phyloP scores from a whole-genome alignment of 2,888 invertebrate genomes.

The Norana najaformis region DNA sequence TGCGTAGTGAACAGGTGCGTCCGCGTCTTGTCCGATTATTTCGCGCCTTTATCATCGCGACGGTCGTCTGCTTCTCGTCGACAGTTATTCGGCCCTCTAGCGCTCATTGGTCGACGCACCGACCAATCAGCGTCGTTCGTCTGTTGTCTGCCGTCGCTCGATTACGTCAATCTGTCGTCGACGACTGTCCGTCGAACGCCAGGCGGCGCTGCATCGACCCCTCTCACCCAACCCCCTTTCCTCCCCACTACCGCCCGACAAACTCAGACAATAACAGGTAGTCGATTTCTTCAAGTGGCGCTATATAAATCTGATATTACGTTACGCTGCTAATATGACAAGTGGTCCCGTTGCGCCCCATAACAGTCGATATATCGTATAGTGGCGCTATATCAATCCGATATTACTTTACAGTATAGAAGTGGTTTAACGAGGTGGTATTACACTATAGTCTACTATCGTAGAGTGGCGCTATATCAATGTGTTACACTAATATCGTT shows the following conservation, averaged over 20 bases:
- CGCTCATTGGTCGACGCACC: conserved; percentile 8
- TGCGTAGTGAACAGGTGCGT: background rate
- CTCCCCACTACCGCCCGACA: too few species aligned
- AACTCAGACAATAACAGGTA: background rate
- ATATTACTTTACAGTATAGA: background rate
- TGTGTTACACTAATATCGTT: background rate
- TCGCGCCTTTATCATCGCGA: background rate
- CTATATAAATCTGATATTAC: conserved; percentile 8
- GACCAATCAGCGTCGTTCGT: background rate
- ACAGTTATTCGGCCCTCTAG: background rate
- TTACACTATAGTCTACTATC: too few species aligned
- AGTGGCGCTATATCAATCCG: background rate
- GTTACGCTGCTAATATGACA: conserved; percentile 2
- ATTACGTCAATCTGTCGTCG: conserved; percentile 15
- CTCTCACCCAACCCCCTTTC: background rate
- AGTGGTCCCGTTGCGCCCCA: background rate
- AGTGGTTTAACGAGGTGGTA: too few species aligned
- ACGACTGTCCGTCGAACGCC: background rate
- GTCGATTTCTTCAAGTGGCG: background rate
- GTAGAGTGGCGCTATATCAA: background rate
- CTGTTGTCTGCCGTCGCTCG: background rate
- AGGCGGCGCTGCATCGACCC: background rate
- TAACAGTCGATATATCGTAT: background rate
- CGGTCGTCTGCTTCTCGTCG: background rate
- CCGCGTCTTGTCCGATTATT: conserved; percentile 8